Base-by-base conservation (phyloP, 2,113 vertebrate genomes). In the Sigmodon hispidus region DNA sequence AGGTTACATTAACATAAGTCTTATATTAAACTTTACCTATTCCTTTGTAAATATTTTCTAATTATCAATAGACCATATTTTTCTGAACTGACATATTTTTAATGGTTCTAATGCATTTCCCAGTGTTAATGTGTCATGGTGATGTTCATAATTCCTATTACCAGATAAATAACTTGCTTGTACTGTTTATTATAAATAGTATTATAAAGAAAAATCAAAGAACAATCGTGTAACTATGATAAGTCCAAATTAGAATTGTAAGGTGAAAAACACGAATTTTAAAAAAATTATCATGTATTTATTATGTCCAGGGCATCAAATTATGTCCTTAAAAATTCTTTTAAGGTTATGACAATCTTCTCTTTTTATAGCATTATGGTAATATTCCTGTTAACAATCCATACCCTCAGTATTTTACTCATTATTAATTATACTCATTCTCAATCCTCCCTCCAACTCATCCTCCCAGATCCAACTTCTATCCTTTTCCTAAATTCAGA, bases 171-270 rank as follows among this genome's bases (percentile, higher is more conserved):
- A 88, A 63, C 21, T 34, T 63, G 55, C 45, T 70, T 86, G 21
- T 87, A 70, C 65, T 5, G 0, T 79, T 81, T 90, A 79, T 57
- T 84, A 65, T n/a, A 94, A 94, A n/a, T 52, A 87, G 70, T 61
- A 86, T 13, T 67, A 88, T 22, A 17, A 96, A 93, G 13, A 97
- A 91, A 15, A 89, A 50, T 48, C 55, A 15, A 96, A 92, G 16
- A 97, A 90, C 22, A 90, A 52, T 50, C 50, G 67, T 69, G 48
- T 67, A 84, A 65, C 26, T 69, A 48, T 65, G 17, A 52, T 59
- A 88, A 95, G 40, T 84, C 55, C 76, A 83, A 83, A 83, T 43
- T 43, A 61, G 26, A 61, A 61, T n/a, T 61, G n/a, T 61, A 83
- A 83, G n/a, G 59, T 83, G 43, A 61, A 83, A 61, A 21, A 1